Evolutionary conservation across 2,797 vertebrate genomes (phyloP).

Genomic region (Amphiprion clarkii): DNA sequence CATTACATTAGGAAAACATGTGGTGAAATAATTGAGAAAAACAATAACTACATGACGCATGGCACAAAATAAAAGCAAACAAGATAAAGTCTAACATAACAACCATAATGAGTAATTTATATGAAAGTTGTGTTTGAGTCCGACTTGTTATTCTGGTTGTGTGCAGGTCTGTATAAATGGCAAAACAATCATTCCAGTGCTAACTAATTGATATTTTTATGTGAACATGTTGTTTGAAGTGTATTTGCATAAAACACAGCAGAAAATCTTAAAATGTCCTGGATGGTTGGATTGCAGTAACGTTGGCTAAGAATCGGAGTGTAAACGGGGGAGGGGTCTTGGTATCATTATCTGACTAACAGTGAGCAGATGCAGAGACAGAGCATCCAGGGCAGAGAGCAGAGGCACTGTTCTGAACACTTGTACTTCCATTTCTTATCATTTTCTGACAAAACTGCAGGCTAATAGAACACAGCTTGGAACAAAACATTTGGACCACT

Average conservation of each 20-base stretch:
- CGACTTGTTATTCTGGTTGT: not conserved
- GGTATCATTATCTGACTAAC: slow-evolving; percentile 53
- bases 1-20: too few species aligned
- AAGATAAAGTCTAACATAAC: not conserved
- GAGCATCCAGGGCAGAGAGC: slow-evolving; percentile 30
- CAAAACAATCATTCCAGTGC: not conserved
- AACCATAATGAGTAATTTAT: too few species aligned
- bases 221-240: slow-evolving; percentile 6
- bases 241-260: not conserved
- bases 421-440: slow-evolving; percentile 57
- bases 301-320: slow-evolving; percentile 2
- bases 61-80: not conserved
- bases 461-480: slow-evolving; percentile 48
- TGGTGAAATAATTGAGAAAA: not conserved
- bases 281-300: slow-evolving; percentile 6
- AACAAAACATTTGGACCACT: slow-evolving; percentile 42
- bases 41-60: not conserved
- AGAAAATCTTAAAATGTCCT: slow-evolving; percentile 5
- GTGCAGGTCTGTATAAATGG: not conserved
- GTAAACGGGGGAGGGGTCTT: slow-evolving; percentile 2
- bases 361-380: slow-evolving; percentile 57
- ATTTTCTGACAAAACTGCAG: slow-evolving; percentile 41
- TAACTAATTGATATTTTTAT: slow-evolving; percentile 14
- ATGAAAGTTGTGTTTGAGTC: too few species aligned
- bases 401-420: slow-evolving; percentile 16